Base-by-base conservation (phyloP, 2,113 vertebrate species). In the Eudyptes chrysolophus region DNA sequence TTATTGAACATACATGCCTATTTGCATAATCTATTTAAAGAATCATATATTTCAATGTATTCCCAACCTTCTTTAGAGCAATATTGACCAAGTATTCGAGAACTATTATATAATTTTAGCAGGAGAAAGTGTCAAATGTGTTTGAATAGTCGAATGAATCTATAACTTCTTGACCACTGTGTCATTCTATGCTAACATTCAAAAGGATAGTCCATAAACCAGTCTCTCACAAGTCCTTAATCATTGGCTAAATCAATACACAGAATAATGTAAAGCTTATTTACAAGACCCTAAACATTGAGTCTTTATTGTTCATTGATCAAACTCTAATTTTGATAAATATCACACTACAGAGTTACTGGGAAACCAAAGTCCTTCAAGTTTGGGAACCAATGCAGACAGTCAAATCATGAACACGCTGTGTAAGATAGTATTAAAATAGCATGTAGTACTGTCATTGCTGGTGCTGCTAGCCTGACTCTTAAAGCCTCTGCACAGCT, bases 401-500 rank as follows among this genome's bases (percentile, higher is more conserved):
- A 87, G 11, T n/a, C 26, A 92, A 82, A 93, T 55, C 30, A 38
- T 9, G 32, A 89, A 21, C 16, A 18, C 7, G 18, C 19, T 58
- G 21, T 86, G 32, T 79, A 82, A 75, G 30, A 60, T 15, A 38
- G 13, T 34, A 76, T 27, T 68, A 34, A 89, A 87, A 72, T 42
- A 72, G 38, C 66, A 26, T 52, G 24, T 44, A 77, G 36, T 49
- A 71, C 40, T 80, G 58, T 72, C 61, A 49, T 36, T 74, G 89
- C 61, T 83, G 42, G 22, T 74, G 17, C 32, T 93, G 60, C 40
- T 76, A 88, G 74, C 42, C 72, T 8, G 11, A 81, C 38, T 90
- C 64, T 48, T 85, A 48, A 52, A 94, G 84, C 29, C 58, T 92
- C 65, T 83, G 94, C 80, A 87, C 84, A 83, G 94, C 87, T 87